These are phyloP conservation scores for Okapia johnstoni DNA, from an alignment of 2,113 vertebrate species.

Conservation along the genomic window DNA sequence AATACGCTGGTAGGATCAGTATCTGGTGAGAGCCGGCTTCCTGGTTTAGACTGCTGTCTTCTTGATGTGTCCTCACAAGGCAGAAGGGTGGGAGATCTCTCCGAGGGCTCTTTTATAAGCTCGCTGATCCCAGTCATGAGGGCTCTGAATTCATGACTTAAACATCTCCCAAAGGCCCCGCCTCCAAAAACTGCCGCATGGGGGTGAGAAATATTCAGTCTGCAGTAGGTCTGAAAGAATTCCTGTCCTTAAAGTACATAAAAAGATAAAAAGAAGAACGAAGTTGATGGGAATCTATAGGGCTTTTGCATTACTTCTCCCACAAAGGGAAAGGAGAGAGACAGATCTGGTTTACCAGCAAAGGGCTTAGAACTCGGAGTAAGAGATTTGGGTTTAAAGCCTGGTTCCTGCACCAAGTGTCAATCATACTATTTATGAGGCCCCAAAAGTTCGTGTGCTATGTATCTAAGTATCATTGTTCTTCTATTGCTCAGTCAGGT, in stretches of 20 bases:
- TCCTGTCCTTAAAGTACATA: neutral
- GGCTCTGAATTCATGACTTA: neutral
- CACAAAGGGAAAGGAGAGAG: neutral
- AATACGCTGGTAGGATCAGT: neutral
- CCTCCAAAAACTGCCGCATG: neutral
- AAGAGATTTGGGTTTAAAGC: neutral
- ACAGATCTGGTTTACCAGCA: neutral
- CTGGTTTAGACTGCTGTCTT: neutral
- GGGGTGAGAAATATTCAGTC: neutral
- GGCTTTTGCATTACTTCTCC: neutral
- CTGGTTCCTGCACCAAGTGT: neutral
- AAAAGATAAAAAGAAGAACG: neutral
- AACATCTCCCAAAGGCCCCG: neutral
- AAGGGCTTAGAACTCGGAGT: too few relatives aligned
- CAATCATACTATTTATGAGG: neutral
- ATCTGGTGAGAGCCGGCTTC: accelerated
- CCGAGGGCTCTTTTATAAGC: neutral
- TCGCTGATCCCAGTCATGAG: neutral
- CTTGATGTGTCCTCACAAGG: neutral
- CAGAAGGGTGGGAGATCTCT: neutral
- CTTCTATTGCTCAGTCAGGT: neutral
- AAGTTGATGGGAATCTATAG: neutral
- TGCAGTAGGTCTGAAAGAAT: neutral
- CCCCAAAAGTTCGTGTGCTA: neutral
- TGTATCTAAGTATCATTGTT: accelerated